Evolutionary conservation across 2,797 vertebrate genomes (phyloP).

Genomic region (Clarias laeviceps): DNA sequence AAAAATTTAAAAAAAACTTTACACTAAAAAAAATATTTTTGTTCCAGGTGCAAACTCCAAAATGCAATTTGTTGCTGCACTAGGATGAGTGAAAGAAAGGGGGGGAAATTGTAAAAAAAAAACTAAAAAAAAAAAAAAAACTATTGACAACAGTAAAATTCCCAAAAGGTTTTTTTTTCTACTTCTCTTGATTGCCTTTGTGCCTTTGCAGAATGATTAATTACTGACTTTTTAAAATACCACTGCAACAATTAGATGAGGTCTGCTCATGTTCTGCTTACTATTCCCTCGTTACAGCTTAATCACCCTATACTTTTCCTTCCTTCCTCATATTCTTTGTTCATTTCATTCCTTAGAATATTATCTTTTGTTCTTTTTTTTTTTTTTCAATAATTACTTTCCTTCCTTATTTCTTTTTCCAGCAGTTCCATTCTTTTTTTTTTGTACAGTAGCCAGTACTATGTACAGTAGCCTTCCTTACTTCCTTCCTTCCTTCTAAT

Average conservation of each 20-base stretch:
- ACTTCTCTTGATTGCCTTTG: neutral
- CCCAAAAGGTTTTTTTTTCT: neutral
- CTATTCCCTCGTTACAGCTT: neutral
- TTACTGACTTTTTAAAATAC: neutral
- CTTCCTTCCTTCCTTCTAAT: neutral
- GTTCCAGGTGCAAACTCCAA: neutral
- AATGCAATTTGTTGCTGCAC: neutral
- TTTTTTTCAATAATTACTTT: neutral
- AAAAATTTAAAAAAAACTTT: neutral
- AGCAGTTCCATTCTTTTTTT: neutral
- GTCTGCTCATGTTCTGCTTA: neutral
- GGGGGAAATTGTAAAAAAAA: neutral
- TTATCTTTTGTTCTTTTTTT: neutral
- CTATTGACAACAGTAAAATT: neutral
- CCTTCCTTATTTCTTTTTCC: neutral
- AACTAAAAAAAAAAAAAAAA: neutral
- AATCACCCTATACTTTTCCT: neutral
- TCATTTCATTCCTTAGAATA: neutral
- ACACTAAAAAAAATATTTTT: no score
- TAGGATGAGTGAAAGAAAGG: neutral
- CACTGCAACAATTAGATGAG: neutral
- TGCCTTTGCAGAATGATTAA: constrained; percentile 11
- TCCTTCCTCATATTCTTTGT: neutral
- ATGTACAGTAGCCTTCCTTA: neutral
- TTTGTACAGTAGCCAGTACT: no score